A percentile compares a stretch with the other conserved stretches of the same genome.
Conservation (phyloP, 37 sponge, comb jelly and placozoan species). For the Cladorhizidae sp. region DNA sequence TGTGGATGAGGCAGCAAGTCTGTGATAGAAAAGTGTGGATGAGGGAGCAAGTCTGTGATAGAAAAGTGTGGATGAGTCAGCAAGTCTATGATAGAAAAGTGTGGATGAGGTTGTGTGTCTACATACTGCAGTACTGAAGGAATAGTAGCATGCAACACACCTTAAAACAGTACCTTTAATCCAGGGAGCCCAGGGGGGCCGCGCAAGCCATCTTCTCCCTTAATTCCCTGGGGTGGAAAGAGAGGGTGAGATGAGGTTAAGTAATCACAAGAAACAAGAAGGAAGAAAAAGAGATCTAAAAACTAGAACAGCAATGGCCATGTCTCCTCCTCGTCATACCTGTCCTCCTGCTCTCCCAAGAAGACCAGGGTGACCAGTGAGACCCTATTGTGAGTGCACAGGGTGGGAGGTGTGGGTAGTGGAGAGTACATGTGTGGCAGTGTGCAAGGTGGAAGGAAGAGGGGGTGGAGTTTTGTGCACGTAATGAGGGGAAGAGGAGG, state of each 20-base stretch:
- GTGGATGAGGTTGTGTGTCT: no score
- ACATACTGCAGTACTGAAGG: not conserved
- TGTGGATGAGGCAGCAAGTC: not conserved
- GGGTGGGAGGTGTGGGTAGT: not conserved
- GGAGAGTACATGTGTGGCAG: no score
- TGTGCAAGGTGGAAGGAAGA: no score
- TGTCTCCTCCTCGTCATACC: conserved; percentile 30
- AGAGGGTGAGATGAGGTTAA: not conserved
- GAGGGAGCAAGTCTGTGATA: not conserved
- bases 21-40: not conserved
- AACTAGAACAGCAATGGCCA: no score
- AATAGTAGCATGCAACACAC: conserved; percentile 11
- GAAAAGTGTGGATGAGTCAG: not conserved
- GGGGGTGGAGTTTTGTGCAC: no score
- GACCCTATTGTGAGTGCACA: conserved; percentile 18
- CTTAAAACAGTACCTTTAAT: conserved; percentile 43
- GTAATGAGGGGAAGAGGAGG: no score
- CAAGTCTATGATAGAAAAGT: no score
- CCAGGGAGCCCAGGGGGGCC: conserved; percentile 68
- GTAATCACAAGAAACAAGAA: not conserved
- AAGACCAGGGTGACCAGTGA: conserved; percentile 22
- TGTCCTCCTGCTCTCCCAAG: conserved; percentile 29
- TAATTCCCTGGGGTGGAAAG: conserved; percentile 24
- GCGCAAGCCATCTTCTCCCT: conserved; percentile 42
- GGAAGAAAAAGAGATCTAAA: not conserved